A percentile compares a stretch with the other conserved stretches of the same genome.
Evolutionary conservation across 2,888 invertebrate genomes (phyloP).

Genomic region (Panopea generosa): DNA sequence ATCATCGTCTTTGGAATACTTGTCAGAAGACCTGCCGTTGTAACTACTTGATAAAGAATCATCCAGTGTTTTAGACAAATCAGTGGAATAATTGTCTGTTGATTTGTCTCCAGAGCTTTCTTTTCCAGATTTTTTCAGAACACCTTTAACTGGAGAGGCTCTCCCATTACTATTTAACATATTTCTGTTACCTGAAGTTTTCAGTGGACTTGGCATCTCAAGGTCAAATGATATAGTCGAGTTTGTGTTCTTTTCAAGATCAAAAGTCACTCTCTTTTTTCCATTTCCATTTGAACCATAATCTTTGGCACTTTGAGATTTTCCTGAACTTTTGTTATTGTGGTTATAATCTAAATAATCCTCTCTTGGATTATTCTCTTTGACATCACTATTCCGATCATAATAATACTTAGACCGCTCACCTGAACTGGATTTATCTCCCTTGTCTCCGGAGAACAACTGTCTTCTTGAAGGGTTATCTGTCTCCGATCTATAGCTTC

Average conservation of each 20-base stretch:
- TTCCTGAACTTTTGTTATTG: constrained; percentile 43
- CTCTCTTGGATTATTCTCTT: constrained; percentile 29
- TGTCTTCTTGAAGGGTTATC: constrained; percentile 66
- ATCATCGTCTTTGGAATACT: constrained; percentile 62
- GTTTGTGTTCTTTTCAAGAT: constrained; percentile 65
- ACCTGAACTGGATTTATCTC: constrained; percentile 47
- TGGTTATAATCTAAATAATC: constrained; percentile 36
- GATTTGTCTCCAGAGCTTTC: constrained; percentile 41
- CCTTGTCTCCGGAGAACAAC: constrained; percentile 65
- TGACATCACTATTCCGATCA: constrained; percentile 48
- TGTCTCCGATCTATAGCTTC: constrained; percentile 39
- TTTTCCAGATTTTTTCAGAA: constrained; percentile 62
- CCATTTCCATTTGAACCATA: constrained; percentile 49
- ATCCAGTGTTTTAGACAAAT: constrained; percentile 67
- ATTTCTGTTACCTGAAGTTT: constrained; percentile 52
- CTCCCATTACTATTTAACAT: constrained; percentile 48
- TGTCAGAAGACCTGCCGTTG: constrained; percentile 32
- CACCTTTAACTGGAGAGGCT: constrained; percentile 68
- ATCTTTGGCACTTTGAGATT: constrained; percentile 49
- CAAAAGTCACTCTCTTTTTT: constrained; percentile 76
- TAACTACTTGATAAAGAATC: constrained; percentile 61
- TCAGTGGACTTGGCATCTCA: constrained; percentile 78
- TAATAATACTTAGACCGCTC: constrained; percentile 64
- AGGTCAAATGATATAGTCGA: constrained; percentile 78
- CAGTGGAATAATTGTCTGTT: constrained; percentile 54